Evolutionary conservation across 1,140 invertebrate species (phyloP), one percentile per base, ranked within the genome.

Genomic region (Dendroctonus valens): DNA sequence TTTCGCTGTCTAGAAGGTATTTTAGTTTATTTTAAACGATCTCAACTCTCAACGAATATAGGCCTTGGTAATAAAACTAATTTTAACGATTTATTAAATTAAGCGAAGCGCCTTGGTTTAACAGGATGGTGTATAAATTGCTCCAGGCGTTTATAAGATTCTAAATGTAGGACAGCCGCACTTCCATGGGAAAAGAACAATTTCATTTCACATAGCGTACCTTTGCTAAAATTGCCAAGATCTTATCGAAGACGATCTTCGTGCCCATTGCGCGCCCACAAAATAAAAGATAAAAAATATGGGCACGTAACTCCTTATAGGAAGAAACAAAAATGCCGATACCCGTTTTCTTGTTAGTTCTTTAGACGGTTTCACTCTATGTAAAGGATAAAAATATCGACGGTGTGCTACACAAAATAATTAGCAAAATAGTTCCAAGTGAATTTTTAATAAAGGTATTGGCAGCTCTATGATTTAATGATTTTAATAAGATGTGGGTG

Each of bases 221-320:
- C 51, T 54, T 54, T 60, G 51, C 60, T 63, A 63, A 63, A 63
- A 62, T 51, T 62, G 59, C 59, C 41, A 62, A 62, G 59, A 62
- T 62, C 49, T 62, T 52, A 62, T 62, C 59, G 48, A 8, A 53
- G 48, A n/a, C 59, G 37, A 62, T 62, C 59, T 62, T 62, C 59
- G 59, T 62, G 59, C 59, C 59, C 59, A 62, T 62, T 52, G 59
- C 59, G 40, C 59, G 50, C 48, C 48, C 59, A 62, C 49, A 62
- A 52, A 62, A 62, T 51, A 52, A 62, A 52, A 48, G 44, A n/a
- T 59, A 39, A 59, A 59, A 59, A 59, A 59, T 59, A 59, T 59
- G 39, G 39, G 49, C 49, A 61, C 59, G 59, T 61, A 61, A 61
- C 9, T 41, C 58, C 58, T 60, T 60, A 60, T 60, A 50, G 58